phyloP scores from a whole-genome alignment of 2,113 vertebrate genomes.

The Alaudala cheleensis region DNA sequence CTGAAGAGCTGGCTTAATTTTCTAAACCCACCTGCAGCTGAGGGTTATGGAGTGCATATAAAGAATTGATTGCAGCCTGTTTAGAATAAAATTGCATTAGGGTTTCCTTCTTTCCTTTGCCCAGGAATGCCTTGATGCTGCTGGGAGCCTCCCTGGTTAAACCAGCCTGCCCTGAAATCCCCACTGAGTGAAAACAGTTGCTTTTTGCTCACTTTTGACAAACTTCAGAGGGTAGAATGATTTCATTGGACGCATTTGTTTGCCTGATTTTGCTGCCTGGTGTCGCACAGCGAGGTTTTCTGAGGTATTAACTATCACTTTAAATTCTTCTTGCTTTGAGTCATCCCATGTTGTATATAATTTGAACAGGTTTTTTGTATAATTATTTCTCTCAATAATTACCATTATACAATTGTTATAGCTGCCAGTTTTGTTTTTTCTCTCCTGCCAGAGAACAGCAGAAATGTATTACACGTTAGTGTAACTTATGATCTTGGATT shows the following conservation, averaged over 20 bases:
- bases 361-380: conserved; percentile 21
- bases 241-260: background rate
- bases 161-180: background rate
- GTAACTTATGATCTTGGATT: conserved; percentile 46
- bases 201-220: background rate
- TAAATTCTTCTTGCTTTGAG: background rate
- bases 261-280: background rate
- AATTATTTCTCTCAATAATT: conserved; percentile 62
- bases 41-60: background rate
- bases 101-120: background rate
- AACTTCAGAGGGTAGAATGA: background rate
- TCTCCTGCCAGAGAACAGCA: conserved; percentile 13
- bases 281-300: background rate
- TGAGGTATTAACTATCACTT: background rate
- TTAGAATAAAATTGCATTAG: background rate
- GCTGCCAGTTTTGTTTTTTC: conserved; percentile 57
- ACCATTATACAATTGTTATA: conserved; percentile 20
- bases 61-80: background rate
- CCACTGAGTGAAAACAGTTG: fast-evolving
- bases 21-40: background rate
- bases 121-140: background rate
- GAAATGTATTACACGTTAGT: conserved; percentile 8
- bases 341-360: background rate
- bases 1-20: background rate
- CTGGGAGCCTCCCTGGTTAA: background rate